Evolutionary conservation across 2,888 invertebrate species (phyloP).

Genomic region (Melieria omissa): DNA sequence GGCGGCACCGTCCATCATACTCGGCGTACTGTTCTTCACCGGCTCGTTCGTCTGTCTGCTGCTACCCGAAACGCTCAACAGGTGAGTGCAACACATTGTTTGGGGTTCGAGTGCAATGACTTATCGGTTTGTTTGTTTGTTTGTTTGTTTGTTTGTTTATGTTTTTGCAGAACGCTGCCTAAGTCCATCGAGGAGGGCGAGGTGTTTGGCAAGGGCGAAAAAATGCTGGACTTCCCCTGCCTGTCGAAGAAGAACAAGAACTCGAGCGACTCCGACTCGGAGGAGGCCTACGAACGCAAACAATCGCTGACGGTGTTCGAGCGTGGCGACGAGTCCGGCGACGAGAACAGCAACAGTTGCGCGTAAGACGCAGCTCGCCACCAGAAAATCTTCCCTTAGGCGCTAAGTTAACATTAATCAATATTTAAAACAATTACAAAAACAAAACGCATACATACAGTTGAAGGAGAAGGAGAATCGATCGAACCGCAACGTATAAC

Average conservation of each 20-base stretch:
- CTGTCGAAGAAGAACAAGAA: conserved; percentile 52
- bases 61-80: conserved; percentile 72
- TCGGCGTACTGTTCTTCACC: conserved; percentile 69
- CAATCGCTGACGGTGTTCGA: conserved; percentile 54
- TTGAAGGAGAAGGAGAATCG: not conserved
- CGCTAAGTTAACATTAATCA: conserved; percentile 13
- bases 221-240: conserved; percentile 69
- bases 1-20: conserved; percentile 70
- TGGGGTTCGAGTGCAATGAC: not conserved
- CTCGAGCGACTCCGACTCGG: conserved; percentile 55
- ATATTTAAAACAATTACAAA: not conserved
- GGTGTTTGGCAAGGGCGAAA: conserved; percentile 70
- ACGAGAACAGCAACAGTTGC: conserved; percentile 52
- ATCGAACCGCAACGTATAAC: not conserved
- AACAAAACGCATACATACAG: conserved; percentile 4
- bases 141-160: not conserved
- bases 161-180: conserved; percentile 67
- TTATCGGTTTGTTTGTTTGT: not conserved
- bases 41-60: conserved; percentile 71
- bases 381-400: not conserved
- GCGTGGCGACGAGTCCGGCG: conserved; percentile 39
- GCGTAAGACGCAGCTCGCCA: conserved; percentile 34
- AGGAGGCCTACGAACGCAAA: conserved; percentile 59
- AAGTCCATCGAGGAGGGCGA: conserved; percentile 73
- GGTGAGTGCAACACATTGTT: conserved; percentile 53